Conservation (phyloP, 2,797 vertebrate species). For the Notoglanidium macrostoma region DNA sequence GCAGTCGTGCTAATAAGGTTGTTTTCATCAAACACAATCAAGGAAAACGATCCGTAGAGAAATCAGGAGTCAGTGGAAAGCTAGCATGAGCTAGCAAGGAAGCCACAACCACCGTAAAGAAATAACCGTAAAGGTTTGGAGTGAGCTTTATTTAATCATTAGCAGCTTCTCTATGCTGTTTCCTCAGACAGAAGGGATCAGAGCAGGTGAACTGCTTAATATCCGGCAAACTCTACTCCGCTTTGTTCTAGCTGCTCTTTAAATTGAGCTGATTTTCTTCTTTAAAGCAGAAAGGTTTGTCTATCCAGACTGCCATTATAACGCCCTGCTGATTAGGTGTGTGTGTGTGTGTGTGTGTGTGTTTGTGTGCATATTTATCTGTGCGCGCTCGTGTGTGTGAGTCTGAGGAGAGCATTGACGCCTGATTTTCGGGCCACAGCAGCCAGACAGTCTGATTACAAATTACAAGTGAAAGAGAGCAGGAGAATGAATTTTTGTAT, state of each 20-base stretch:
- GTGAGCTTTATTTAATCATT: not conserved
- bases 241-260: not conserved
- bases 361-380: conserved; percentile 8
- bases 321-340: not conserved
- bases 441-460: conserved; percentile 35
- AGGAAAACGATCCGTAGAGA: not conserved
- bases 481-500: conserved; percentile 6
- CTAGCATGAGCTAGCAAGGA: not conserved
- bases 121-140: not conserved
- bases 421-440: conserved; percentile 22
- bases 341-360: not conserved
- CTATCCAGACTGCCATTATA: conserved; percentile 1
- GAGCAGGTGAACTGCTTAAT: not conserved
- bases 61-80: not conserved
- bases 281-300: conserved; percentile 4
- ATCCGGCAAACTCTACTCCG: not conserved
- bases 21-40: not conserved
- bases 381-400: conserved; percentile 13
- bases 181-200: not conserved
- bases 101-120: not conserved
- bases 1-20: not conserved
- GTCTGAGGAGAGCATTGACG: not conserved
- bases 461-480: conserved; percentile 8
- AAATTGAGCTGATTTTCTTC: not conserved
- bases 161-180: not conserved